Base-by-base conservation (phyloP, 2,113 vertebrate species). In the Copsychus sechellarum region DNA sequence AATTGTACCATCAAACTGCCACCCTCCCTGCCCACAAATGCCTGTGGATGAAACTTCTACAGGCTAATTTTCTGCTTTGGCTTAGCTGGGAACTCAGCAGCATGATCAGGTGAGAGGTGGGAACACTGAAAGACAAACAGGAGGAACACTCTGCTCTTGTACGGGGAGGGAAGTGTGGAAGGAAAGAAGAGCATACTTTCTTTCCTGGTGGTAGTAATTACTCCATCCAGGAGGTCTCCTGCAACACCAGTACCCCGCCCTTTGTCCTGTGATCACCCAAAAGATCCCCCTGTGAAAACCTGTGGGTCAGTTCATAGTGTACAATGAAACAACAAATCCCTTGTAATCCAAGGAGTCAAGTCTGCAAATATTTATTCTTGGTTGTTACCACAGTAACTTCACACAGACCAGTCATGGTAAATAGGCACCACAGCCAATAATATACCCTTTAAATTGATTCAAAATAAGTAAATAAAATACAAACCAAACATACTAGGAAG, bases 131-230 rank as follows among this genome's bases (percentile, higher is more conserved):
- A 81, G n/a, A 58, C 17, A 60, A 40, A 66, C 26, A 57, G 50
- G 14, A 66, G 33, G 12, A 83, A 33, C 24, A 60, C 0, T 0
- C 42, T 62, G 42, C 23, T 42, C 12, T 24, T 57, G 40, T 2
- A 0, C 2, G 3, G 23, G 15, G 12, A 57, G 12, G 11, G 8
- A 62, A 23, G 26, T 42, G 21, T 62, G 29, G 18, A 20, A 54
- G 53, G n/a, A 66, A 24, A 53, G 33, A 34, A 62, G 33, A 36
- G 60, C 0, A 24, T 23, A 26, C 17, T 31, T 50, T 61, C 43
- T 26, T 33, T 14, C 25, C 12, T 1, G 1, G 31, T 12, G 31
- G 45, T 11, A 31, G 38, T 0, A 1, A 83, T 38, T 8, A 1
- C 40, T 51, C 26, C 33, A 76, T 13, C 28, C 53, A 45, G 31